A percentile compares a stretch with the other conserved stretches of the same genome.
These are phyloP conservation scores for Turritopsis dohrnii DNA, from an alignment of 30 jellyfish, hydroid and myxozoan species.

Conservation along the genomic window DNA sequence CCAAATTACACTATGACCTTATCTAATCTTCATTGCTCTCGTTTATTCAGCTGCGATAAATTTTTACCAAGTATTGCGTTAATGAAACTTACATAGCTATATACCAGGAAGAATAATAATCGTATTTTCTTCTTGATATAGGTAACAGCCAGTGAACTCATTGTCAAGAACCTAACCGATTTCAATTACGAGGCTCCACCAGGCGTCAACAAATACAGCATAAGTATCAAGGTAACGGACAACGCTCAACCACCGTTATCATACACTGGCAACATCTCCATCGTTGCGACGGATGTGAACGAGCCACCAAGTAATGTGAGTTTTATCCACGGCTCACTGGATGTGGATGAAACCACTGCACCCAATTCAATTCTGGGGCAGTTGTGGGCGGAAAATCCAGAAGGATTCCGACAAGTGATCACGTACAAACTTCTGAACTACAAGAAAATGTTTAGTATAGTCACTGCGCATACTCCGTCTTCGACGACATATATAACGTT, in stretches of 20 bases:
- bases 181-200: slow-evolving; percentile 69
- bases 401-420: slow-evolving; percentile 46
- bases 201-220: slow-evolving; percentile 23
- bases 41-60: too few relatives aligned
- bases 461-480: slow-evolving; percentile 50
- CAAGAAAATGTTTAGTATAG: slow-evolving; percentile 37
- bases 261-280: slow-evolving; percentile 30
- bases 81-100: not conserved
- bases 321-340: slow-evolving; percentile 22
- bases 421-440: slow-evolving; percentile 34
- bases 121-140: not conserved
- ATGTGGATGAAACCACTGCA: slow-evolving; percentile 50
- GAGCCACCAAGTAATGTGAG: slow-evolving; percentile 72
- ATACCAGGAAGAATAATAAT: too few relatives aligned
- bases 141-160: slow-evolving; percentile 33
- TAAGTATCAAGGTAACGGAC: slow-evolving; percentile 51
- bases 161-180: slow-evolving; percentile 35
- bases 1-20: too few relatives aligned
- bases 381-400: slow-evolving; percentile 75
- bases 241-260: slow-evolving; percentile 48
- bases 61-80: too few relatives aligned
- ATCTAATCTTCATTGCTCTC: too few relatives aligned
- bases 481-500: slow-evolving; percentile 41
- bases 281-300: slow-evolving; percentile 63
- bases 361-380: slow-evolving; percentile 49